These are phyloP conservation scores for Eidolon helvum DNA, from an alignment of 2,113 vertebrate species.

Conservation along the genomic window DNA sequence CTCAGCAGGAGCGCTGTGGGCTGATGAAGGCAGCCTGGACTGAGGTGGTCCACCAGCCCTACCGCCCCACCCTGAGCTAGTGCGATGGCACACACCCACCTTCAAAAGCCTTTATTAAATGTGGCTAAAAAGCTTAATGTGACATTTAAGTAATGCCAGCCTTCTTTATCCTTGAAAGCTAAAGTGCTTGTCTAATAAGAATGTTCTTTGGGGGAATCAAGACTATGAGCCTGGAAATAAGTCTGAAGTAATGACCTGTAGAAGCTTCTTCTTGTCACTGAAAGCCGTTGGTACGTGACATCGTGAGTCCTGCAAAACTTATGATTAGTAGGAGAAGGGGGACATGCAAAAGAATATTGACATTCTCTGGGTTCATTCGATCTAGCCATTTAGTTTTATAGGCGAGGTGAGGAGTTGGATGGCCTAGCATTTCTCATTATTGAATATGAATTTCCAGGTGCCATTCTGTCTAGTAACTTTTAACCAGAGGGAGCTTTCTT, in stretches of 20 bases:
- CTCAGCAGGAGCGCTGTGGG: not conserved
- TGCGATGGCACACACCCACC: not conserved
- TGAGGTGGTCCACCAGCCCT: not conserved
- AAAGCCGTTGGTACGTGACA: not conserved
- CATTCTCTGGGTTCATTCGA: not conserved
- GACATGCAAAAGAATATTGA: not conserved
- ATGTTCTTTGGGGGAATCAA: not conserved
- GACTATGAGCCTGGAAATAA: not conserved
- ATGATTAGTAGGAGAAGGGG: not conserved
- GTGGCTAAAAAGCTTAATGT: not conserved
- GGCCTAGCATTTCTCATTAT: not conserved
- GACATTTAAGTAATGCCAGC: not conserved
- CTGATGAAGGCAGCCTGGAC: not conserved
- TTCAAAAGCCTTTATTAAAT: not conserved
- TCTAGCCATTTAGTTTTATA: not conserved
- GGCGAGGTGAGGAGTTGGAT: not conserved
- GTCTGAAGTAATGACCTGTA: not conserved
- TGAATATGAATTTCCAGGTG: not conserved
- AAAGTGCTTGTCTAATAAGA: not conserved
- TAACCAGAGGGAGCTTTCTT: not conserved
- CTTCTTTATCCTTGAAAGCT: not conserved
- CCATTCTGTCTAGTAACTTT: not conserved
- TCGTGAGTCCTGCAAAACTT: not conserved
- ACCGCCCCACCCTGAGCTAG: not conserved
- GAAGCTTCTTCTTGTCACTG: not conserved